phyloP scores from a whole-genome alignment of 2,888 invertebrate genomes.

The Oligia fasciuncula region DNA sequence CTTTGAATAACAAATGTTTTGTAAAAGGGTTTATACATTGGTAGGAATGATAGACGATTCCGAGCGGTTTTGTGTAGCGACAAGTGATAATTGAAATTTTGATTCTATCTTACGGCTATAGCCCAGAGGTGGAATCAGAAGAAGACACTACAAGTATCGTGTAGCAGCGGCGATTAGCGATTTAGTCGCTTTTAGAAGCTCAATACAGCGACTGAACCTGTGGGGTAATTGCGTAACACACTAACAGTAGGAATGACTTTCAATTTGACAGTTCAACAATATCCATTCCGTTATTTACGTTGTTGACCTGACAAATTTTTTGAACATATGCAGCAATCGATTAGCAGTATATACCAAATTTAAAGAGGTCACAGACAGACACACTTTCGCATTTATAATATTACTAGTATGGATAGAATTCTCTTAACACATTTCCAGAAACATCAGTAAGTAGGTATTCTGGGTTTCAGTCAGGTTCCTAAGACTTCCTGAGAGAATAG shows the following conservation, averaged over 20 bases:
- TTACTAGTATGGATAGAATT: background rate
- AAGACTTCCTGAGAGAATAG: constrained; percentile 11
- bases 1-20: constrained; percentile 35
- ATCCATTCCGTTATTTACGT: too few species aligned
- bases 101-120: background rate
- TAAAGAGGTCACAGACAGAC: too few species aligned
- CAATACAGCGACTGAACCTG: background rate
- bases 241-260: too few species aligned
- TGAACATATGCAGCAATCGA: too few species aligned
- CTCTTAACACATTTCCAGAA: background rate
- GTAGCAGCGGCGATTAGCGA: background rate
- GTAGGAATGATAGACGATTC: background rate
- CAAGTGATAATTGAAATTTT: background rate
- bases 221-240: too few species aligned
- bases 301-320: too few species aligned
- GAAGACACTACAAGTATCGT: background rate
- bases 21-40: constrained; percentile 24
- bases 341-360: too few species aligned
- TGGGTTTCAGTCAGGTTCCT: constrained; percentile 9
- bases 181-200: background rate
- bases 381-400: too few species aligned
- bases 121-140: background rate
- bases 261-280: too few species aligned
- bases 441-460: background rate
- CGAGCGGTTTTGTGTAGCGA: background rate